Evolutionary conservation across 2,888 invertebrate species (phyloP).

Genomic region (Calliopum simillimum): DNA sequence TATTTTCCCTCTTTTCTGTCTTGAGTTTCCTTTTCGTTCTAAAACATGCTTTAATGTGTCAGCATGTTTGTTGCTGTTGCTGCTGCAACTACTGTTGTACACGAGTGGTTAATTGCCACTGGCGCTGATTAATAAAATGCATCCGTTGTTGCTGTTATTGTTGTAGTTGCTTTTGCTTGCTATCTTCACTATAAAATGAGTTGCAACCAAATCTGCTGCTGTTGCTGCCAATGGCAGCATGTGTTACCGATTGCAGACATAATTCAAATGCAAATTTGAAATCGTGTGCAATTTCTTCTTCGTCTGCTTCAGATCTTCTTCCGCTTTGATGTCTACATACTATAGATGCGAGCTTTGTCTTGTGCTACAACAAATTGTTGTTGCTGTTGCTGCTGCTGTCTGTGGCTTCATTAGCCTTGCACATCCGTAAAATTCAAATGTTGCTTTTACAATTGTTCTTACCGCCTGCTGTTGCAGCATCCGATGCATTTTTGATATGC

Average conservation of each 20-base stretch:
- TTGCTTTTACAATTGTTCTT: not conserved
- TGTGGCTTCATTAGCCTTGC: too few relatives aligned
- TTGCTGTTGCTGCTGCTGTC: not conserved
- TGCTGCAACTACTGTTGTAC: not conserved
- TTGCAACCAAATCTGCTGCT: not conserved
- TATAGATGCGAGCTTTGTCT: too few relatives aligned
- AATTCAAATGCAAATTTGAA: slow-evolving; percentile 26
- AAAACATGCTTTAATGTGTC: not conserved
- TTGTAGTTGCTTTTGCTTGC: slow-evolving; percentile 2
- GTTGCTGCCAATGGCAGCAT: slow-evolving; percentile 9
- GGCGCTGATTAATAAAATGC: slow-evolving; percentile 17
- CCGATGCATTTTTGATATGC: too few relatives aligned
- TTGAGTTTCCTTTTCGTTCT: not conserved
- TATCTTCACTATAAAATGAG: not conserved
- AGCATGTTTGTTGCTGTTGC: not conserved
- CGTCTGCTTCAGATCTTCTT: not conserved
- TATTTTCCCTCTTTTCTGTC: not conserved
- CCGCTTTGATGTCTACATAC: not conserved
- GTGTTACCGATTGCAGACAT: slow-evolving; percentile 21
- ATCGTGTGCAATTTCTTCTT: slow-evolving; percentile 25
- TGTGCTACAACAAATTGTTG: not conserved
- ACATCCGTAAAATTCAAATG: not conserved
- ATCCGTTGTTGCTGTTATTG: not conserved
- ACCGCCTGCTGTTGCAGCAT: not conserved
- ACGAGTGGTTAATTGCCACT: slow-evolving; percentile 12